phyloP scores from a whole-genome alignment of 2,113 vertebrate species.

The Otocyon megalotis region DNA sequence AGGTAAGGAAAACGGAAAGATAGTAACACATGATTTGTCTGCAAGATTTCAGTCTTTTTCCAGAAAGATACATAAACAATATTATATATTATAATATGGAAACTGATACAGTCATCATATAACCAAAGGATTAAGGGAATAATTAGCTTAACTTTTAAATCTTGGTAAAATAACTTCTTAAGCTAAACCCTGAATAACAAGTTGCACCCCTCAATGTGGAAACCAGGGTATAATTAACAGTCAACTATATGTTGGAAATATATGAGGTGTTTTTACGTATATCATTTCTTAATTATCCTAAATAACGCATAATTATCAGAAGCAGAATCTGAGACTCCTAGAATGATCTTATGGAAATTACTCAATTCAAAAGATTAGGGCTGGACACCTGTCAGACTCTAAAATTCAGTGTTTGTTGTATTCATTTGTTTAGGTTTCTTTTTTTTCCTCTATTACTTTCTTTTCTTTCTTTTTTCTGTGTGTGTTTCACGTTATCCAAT shows the following conservation, averaged over 20 bases:
- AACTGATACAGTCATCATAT: background rate
- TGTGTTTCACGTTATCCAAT: background rate
- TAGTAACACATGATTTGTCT: background rate
- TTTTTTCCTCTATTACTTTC: too few relatives aligned
- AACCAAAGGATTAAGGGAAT: background rate
- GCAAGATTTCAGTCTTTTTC: background rate
- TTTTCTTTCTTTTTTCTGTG: too few relatives aligned
- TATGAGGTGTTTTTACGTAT: background rate
- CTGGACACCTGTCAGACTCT: background rate
- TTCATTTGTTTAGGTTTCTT: background rate
- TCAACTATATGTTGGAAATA: background rate
- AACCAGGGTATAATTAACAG: background rate
- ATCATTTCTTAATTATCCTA: background rate
- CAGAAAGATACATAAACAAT: background rate
- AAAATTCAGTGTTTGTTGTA: background rate
- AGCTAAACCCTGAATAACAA: background rate
- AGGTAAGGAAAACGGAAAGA: background rate
- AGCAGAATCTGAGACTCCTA: background rate
- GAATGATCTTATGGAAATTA: background rate
- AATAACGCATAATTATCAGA: background rate
- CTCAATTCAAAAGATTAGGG: background rate
- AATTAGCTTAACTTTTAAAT: background rate
- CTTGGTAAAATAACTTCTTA: background rate
- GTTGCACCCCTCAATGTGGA: background rate
- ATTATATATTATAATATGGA: background rate